Percentiles rank a stretch among this genome's conserved stretches.
These are phyloP conservation scores for Lutjanus argentimaculatus DNA, from an alignment of 2,797 vertebrate genomes.

Conservation along the genomic window DNA sequence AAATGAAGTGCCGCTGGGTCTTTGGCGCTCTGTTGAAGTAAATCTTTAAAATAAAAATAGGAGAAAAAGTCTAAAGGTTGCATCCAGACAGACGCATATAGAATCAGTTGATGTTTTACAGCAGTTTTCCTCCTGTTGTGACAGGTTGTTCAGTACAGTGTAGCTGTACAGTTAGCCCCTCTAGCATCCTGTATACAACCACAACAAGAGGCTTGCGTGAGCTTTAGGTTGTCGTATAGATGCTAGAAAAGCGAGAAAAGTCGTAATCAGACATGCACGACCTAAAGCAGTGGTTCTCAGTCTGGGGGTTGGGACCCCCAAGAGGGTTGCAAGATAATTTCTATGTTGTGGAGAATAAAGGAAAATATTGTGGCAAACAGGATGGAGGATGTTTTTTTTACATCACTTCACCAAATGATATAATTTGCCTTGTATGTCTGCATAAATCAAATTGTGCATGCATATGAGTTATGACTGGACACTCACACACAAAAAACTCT, in stretches of 20 bases:
- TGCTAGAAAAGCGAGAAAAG: constrained; percentile 41
- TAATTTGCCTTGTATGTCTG: no score
- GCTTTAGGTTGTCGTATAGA: constrained; percentile 25
- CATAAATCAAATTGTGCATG: no score
- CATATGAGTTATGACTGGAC: no score
- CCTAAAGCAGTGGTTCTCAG: background rate
- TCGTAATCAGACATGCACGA: constrained; percentile 62
- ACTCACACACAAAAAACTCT: no score
- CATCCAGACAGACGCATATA: background rate
- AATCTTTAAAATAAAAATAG: constrained; percentile 31
- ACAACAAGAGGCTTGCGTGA: constrained; percentile 35
- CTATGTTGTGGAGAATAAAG: no score
- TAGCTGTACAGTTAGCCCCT: constrained; percentile 7
- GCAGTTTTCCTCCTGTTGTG: constrained; percentile 5
- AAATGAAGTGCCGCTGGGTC: background rate
- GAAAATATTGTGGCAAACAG: no score
- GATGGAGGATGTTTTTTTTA: no score
- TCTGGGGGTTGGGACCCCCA: no score
- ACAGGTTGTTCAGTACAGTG: constrained; percentile 2
- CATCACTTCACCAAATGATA: no score
- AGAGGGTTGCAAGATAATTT: no score
- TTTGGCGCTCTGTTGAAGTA: constrained; percentile 17
- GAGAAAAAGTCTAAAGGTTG: constrained; percentile 28
- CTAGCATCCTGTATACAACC: constrained; percentile 30
- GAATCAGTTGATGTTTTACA: constrained; percentile 17